Evolutionary conservation across 2,888 invertebrate species (phyloP).

Genomic region (Dexiosoma caninum): DNA sequence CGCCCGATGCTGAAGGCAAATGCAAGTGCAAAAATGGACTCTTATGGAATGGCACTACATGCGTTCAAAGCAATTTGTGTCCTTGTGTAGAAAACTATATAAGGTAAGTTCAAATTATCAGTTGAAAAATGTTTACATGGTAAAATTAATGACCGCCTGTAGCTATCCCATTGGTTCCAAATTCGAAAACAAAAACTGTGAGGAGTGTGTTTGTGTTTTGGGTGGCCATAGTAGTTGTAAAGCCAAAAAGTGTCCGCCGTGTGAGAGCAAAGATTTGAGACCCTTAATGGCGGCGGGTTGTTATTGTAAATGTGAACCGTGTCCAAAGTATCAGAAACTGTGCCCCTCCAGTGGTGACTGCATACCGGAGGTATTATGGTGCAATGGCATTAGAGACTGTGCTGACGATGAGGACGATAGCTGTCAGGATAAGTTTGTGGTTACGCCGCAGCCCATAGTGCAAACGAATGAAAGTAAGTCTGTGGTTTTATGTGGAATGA

Average conservation of each 20-base stretch:
- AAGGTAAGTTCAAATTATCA: constrained; percentile 76
- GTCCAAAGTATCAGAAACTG: constrained; percentile 82
- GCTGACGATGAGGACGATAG: constrained; percentile 87
- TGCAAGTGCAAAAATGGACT: constrained; percentile 80
- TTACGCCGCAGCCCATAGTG: constrained; percentile 68
- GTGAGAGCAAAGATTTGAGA: constrained; percentile 79
- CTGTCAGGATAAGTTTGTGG: constrained; percentile 78
- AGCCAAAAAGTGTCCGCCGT: constrained; percentile 84
- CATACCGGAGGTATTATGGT: constrained; percentile 85
- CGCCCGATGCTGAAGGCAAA: constrained; percentile 62
- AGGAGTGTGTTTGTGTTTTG: constrained; percentile 87
- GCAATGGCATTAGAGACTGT: constrained; percentile 89
- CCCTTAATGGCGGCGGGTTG: constrained; percentile 84
- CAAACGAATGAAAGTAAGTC: constrained; percentile 69
- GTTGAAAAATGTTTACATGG: neutral
- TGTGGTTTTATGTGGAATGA: neutral
- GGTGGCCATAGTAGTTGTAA: constrained; percentile 85
- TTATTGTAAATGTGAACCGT: constrained; percentile 86
- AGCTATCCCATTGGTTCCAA: constrained; percentile 86
- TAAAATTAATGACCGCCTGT: neutral
- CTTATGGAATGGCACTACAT: constrained; percentile 87
- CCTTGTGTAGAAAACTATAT: constrained; percentile 87
- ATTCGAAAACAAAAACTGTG: constrained; percentile 86
- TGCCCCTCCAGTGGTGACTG: constrained; percentile 88
- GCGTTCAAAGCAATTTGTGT: constrained; percentile 85